A percentile compares a stretch with the other conserved stretches of the same genome.
These are phyloP conservation scores for Drosophila ficusphila DNA, from an alignment of 1,140 invertebrate genomes.

Conservation along the genomic window DNA sequence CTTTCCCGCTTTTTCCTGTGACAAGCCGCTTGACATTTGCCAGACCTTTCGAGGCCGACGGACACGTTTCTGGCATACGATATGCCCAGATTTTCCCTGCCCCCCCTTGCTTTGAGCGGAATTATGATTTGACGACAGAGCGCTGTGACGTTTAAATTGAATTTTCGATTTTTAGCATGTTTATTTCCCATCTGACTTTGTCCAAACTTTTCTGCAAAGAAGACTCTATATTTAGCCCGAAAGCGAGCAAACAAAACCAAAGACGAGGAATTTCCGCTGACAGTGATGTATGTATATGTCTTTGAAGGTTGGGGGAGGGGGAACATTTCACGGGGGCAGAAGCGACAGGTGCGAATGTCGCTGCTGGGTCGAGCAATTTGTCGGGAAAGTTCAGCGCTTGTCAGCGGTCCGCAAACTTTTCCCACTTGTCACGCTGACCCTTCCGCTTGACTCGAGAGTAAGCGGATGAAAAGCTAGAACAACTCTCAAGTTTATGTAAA, in stretches of 20 bases:
- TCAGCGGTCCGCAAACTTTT: constrained; percentile 48
- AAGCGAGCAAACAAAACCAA: constrained; percentile 18
- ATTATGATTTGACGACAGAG: constrained; percentile 60
- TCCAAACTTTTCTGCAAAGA: constrained; percentile 20
- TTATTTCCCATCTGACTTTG: constrained; percentile 42
- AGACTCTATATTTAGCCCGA: constrained; percentile 47
- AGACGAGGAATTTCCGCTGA: constrained; percentile 22
- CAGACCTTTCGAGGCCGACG: constrained; percentile 56
- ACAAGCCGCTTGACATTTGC: constrained; percentile 65
- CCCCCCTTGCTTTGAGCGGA: constrained; percentile 8
- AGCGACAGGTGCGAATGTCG: constrained; percentile 62
- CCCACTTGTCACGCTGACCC: constrained; percentile 53
- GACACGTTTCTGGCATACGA: constrained; percentile 71
- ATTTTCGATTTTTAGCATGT: constrained; percentile 57
- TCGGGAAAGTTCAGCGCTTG: constrained; percentile 48
- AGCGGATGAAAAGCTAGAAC: background rate
- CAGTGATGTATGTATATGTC: constrained; percentile 42
- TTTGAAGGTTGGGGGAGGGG: background rate
- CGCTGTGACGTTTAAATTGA: constrained; percentile 66
- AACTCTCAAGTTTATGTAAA: constrained; percentile 19
- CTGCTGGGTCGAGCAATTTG: constrained; percentile 51
- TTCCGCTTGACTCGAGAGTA: background rate
- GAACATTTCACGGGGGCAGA: background rate
- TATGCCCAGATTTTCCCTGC: constrained; percentile 22
- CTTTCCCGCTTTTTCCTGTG: constrained; percentile 29